These are phyloP conservation scores for Crypturellus undulatus DNA, from an alignment of 2,113 vertebrate genomes.

Conservation along the genomic window DNA sequence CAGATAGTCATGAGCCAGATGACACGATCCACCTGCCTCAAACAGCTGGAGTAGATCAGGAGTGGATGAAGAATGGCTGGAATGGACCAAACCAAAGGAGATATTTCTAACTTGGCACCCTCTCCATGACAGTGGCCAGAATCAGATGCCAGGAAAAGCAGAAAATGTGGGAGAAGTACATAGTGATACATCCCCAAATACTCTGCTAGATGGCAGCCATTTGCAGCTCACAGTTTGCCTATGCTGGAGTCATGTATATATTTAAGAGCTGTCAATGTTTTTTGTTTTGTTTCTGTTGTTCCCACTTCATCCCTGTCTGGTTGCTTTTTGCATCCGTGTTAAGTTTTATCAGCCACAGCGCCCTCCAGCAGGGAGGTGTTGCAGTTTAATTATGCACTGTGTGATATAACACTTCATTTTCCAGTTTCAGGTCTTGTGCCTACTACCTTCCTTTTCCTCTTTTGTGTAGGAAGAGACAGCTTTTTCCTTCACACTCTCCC, in stretches of 20 bases:
- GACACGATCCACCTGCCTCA: background rate
- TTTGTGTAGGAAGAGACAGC: background rate
- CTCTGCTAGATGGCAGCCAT: background rate
- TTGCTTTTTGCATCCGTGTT: background rate
- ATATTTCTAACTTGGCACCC: background rate
- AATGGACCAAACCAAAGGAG: background rate
- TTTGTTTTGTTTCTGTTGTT: background rate
- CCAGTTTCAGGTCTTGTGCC: background rate
- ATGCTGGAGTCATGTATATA: background rate
- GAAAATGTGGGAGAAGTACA: background rate
- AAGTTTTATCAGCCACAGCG: background rate
- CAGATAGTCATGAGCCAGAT: background rate
- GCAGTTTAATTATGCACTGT: background rate
- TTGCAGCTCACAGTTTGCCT: background rate
- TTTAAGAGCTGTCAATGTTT: background rate
- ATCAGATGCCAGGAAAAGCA: background rate
- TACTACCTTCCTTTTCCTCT: background rate
- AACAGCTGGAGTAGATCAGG: background rate
- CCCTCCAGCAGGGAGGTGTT: conserved; percentile 15
- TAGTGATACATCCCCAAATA: background rate
- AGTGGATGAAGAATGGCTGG: background rate
- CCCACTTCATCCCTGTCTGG: background rate
- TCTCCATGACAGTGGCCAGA: background rate
- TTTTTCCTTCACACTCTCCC: background rate
- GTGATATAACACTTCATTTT: background rate